Evolutionary conservation across 2,888 invertebrate genomes (phyloP), one percentile per base, ranked within the genome.

Genomic region (Euplexia lucipara): DNA sequence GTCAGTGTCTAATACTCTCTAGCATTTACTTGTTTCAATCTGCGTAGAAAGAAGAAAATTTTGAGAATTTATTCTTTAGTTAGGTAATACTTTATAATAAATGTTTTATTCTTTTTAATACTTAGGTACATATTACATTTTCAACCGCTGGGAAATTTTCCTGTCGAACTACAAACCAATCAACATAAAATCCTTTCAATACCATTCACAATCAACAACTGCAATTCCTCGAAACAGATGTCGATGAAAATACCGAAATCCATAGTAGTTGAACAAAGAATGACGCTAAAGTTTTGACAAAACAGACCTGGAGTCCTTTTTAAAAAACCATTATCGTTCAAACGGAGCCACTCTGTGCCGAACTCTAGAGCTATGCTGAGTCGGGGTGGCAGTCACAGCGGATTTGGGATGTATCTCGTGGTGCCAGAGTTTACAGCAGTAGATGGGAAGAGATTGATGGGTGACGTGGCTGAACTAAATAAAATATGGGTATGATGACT

Each of bases 241-340:
- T 70, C 44, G 52, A 52, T 68, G 47, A 67, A 34, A 60, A 56
- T 61, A 52, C 48, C 20, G 54, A 70, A 62, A 45, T 54, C 37
- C 34, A 54, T 47, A 30, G 49, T 58, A 63, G 45, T 54, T 42
- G 45, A 57, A 72, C 59, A 75, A 81, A 78, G 62, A 69, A 41
- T 45, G 44, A 22, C 9, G 61, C 42, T 53, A 63, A 79, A 72
- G 54, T 82, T 79, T 64, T 64, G 75, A 68, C 79, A 81, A 84
- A 86, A 86, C 83, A 83, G 81, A 81, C 80, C 75, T 77, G 65
- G 73, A 74, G 83, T 77, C 83, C 84, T 84, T 78, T 89, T 90
- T 87, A 83, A 90, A n/a, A 89, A 90, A 83, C 88, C 89, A 89
- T 91, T 91, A 89, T 82, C 85, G 87, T 84, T 86, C 79, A 78